These are phyloP conservation scores for Magallana nippona DNA, from an alignment of 2,888 invertebrate genomes.

Conservation along the genomic window DNA sequence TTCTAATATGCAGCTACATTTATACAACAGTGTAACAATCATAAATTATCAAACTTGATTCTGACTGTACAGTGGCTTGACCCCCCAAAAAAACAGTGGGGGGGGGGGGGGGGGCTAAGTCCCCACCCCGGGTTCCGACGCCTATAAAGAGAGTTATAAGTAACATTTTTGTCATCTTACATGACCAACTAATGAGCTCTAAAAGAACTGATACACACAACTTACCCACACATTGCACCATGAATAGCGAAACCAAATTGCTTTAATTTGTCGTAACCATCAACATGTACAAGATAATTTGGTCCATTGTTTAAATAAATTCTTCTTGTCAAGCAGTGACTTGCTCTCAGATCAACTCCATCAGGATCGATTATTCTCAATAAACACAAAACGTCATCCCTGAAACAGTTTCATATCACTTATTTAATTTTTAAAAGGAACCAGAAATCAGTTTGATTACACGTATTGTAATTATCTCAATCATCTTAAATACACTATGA, in stretches of 20 bases:
- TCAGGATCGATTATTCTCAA: constrained; percentile 34
- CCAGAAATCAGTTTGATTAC: neutral
- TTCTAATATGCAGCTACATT: neutral
- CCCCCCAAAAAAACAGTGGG: too few species aligned
- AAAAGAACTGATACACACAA: constrained; percentile 13
- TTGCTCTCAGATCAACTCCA: constrained; percentile 11
- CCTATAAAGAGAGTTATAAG: too few species aligned
- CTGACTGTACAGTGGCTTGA: too few species aligned
- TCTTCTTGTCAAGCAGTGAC: constrained; percentile 27
- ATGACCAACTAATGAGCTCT: neutral
- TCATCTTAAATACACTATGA: neutral
- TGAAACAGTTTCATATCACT: constrained; percentile 4
- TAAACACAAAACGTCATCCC: neutral
- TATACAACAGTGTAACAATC: neutral
- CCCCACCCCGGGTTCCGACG: too few species aligned
- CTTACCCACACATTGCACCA: constrained; percentile 37
- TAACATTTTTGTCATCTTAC: neutral
- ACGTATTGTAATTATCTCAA: neutral
- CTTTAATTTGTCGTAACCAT: constrained; percentile 35
- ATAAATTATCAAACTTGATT: neutral
- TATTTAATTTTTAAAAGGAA: neutral
- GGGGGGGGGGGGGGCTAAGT: too few species aligned
- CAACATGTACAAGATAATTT: constrained; percentile 35
- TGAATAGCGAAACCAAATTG: constrained; percentile 34
- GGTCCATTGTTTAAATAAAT: constrained; percentile 29